Evolutionary conservation across 2,888 invertebrate species (phyloP).

Genomic region (Sclerodermus sp.): DNA sequence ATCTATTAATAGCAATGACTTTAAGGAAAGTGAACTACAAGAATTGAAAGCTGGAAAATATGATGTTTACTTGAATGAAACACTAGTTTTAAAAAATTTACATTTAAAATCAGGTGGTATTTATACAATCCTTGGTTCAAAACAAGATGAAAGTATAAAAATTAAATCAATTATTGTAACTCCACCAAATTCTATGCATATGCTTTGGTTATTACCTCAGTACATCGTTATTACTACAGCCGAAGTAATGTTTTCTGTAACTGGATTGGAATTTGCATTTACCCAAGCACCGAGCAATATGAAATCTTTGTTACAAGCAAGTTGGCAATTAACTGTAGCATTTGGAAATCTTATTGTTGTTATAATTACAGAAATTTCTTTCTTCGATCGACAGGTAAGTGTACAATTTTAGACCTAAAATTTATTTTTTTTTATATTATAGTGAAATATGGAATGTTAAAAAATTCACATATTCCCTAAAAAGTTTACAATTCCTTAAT

Average conservation of each 20-base stretch:
- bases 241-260: slow-evolving; percentile 95
- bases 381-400: slow-evolving; percentile 75
- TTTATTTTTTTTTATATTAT: neutral
- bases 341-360: slow-evolving; percentile 93
- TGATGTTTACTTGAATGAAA: slow-evolving; percentile 54
- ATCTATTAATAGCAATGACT: neutral
- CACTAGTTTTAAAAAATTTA: slow-evolving; percentile 47
- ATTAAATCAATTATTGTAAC: slow-evolving; percentile 57
- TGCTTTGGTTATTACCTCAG: slow-evolving; percentile 88
- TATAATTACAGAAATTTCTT: slow-evolving; percentile 77
- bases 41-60: slow-evolving; percentile 54
- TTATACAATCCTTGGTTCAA: slow-evolving; percentile 63
- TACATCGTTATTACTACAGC: slow-evolving; percentile 89
- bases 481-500: too few relatives aligned
- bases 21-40: slow-evolving; percentile 19
- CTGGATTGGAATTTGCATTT: slow-evolving; percentile 94
- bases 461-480: too few relatives aligned
- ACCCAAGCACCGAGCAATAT: slow-evolving; percentile 90
- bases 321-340: slow-evolving; percentile 90
- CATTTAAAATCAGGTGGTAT: slow-evolving; percentile 66
- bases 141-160: slow-evolving; percentile 25
- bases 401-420: neutral
- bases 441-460: neutral
- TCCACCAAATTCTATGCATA: slow-evolving; percentile 74
- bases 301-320: slow-evolving; percentile 92